Percentiles rank a stretch among this genome's conserved stretches.
phyloP scores from a whole-genome alignment of 2,888 invertebrate species.

The Chymomyza caudatula region DNA sequence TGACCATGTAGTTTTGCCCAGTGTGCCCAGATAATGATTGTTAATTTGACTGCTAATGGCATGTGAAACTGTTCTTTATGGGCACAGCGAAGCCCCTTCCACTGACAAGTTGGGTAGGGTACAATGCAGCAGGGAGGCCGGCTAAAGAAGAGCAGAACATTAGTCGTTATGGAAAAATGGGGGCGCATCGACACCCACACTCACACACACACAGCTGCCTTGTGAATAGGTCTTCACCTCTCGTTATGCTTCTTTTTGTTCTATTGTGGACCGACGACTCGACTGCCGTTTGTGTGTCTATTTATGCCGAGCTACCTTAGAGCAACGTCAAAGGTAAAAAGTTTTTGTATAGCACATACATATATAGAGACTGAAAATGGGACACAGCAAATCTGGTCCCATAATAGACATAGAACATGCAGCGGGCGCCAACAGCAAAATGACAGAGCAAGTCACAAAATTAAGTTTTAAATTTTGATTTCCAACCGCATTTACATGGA shows the following conservation, averaged over 20 bases:
- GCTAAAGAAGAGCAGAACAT: slow-evolving; percentile 12
- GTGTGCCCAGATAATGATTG: background rate
- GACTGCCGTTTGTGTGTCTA: background rate
- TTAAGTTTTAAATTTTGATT: slow-evolving; percentile 22
- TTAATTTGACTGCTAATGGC: background rate
- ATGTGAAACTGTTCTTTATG: background rate
- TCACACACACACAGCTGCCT: slow-evolving; percentile 7
- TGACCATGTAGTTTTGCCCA: background rate
- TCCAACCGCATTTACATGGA: background rate
- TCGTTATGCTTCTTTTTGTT: background rate
- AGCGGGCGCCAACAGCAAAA: slow-evolving; percentile 48
- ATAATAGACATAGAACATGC: slow-evolving; percentile 48
- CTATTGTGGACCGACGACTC: background rate
- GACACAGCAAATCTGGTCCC: slow-evolving; percentile 61
- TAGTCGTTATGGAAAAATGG: slow-evolving; percentile 30
- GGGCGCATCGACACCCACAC: slow-evolving; percentile 39
- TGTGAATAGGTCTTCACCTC: slow-evolving; percentile 8
- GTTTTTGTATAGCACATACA: slow-evolving; percentile 30
- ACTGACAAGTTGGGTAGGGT: background rate
- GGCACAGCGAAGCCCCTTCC: background rate
- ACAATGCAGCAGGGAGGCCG: background rate
- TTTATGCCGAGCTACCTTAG: slow-evolving; percentile 48
- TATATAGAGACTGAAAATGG: slow-evolving; percentile 51
- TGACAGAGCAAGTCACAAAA: slow-evolving; percentile 2
- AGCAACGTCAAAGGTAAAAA: slow-evolving; percentile 64